These are phyloP conservation scores for Anoplius nigerrimus DNA, from an alignment of 2,888 invertebrate species.

Conservation along the genomic window DNA sequence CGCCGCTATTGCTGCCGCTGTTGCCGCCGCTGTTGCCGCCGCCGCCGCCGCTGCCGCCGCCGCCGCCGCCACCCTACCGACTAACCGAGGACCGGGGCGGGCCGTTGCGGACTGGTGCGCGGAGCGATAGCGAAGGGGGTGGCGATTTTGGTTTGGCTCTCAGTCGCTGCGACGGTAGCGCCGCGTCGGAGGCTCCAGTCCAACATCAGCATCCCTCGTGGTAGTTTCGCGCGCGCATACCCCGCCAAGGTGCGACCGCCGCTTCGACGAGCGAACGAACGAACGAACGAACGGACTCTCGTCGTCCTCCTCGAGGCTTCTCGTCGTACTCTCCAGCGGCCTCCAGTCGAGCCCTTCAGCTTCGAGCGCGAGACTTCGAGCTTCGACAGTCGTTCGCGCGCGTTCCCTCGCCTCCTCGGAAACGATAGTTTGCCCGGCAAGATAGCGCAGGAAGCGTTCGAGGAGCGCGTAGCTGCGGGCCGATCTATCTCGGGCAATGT, in stretches of 20 bases:
- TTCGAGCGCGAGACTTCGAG: too few species aligned
- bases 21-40: constrained; percentile 21
- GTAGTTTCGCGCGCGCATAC: constrained; percentile 67
- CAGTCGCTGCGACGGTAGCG: constrained; percentile 69
- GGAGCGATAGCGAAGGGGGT: constrained; percentile 35
- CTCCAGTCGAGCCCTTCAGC: too few species aligned
- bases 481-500: neutral
- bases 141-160: constrained; percentile 57
- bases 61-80: neutral
- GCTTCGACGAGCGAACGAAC: too few species aligned
- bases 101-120: constrained; percentile 2
- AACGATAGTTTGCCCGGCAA: neutral
- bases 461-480: too few species aligned
- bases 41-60: constrained; percentile 25
- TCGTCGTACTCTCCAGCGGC: too few species aligned
- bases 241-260: constrained; percentile 45
- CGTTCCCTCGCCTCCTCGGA: too few species aligned
- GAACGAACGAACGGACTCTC: too few species aligned
- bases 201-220: constrained; percentile 71
- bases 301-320: too few species aligned
- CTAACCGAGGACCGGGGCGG: constrained; percentile 2
- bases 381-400: too few species aligned
- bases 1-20: too few species aligned
- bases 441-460: too few species aligned
- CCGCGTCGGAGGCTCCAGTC: constrained; percentile 69